phyloP scores from a whole-genome alignment of 2,888 invertebrate species.

The Anodontia alba region DNA sequence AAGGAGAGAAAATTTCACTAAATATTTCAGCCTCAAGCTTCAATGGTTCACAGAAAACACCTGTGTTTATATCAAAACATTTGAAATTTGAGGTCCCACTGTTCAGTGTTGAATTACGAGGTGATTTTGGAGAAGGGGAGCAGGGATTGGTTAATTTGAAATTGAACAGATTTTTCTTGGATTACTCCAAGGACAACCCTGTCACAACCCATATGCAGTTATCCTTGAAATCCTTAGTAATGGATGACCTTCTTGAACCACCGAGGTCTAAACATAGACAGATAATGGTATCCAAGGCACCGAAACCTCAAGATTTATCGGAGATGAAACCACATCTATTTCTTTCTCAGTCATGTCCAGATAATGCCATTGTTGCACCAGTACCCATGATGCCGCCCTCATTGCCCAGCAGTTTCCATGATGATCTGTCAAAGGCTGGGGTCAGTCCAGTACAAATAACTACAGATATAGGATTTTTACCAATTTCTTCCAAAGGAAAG shows the following conservation, averaged over 20 bases:
- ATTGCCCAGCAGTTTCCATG: conserved; percentile 79
- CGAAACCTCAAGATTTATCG: conserved; percentile 32
- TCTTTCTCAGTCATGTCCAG: conserved; percentile 93
- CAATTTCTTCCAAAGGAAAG: background rate
- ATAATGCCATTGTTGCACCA: conserved; percentile 79
- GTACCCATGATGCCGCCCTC: conserved; percentile 87
- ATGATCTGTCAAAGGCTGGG: conserved; percentile 42
- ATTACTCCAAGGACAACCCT: conserved; percentile 89
- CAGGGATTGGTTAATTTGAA: conserved; percentile 91
- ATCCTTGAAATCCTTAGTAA: conserved; percentile 92
- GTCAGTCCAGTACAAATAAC: background rate
- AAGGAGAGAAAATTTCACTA: conserved; percentile 12
- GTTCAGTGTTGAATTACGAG: conserved; percentile 81
- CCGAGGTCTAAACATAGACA: conserved; percentile 92
- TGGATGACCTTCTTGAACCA: conserved; percentile 95
- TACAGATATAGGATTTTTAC: background rate
- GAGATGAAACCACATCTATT: conserved; percentile 82
- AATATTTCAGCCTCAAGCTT: conserved; percentile 2
- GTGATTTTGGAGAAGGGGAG: conserved; percentile 83
- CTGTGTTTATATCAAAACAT: conserved; percentile 69
- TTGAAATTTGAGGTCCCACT: conserved; percentile 80
- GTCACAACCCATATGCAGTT: conserved; percentile 90
- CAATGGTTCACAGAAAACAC: conserved; percentile 20
- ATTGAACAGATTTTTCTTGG: conserved; percentile 92
- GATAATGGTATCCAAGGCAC: conserved; percentile 88